Percentiles rank a stretch among this genome's conserved stretches.
Conservation (phyloP, 2,113 vertebrate genomes). For the Bos javanicus region DNA sequence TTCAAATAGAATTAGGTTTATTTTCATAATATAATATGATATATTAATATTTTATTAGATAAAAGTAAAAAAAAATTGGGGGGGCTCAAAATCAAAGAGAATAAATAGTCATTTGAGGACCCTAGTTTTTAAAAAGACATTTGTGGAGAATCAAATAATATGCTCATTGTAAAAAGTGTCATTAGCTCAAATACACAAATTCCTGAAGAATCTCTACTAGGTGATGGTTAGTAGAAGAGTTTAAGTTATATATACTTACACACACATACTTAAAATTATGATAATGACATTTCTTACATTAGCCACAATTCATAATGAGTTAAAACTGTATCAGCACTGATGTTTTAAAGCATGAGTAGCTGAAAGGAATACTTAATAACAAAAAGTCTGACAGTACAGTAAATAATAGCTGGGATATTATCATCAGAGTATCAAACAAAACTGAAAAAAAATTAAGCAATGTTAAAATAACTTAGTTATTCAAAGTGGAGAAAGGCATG, state of each 20-base stretch:
- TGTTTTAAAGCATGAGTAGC: background rate
- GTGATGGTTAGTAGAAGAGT: background rate
- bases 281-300: background rate
- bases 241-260: background rate
- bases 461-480: background rate
- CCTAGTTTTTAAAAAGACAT: conserved; percentile 3
- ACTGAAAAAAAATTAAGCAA: background rate
- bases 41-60: conserved; percentile 19
- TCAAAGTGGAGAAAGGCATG: background rate
- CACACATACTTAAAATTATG: background rate
- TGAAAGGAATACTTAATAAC: background rate
- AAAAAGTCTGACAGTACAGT: background rate
- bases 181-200: conserved; percentile 22
- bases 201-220: background rate
- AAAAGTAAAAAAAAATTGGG: background rate
- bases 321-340: background rate
- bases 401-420: background rate
- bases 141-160: conserved; percentile 1
- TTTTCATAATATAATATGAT: background rate
- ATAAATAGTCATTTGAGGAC: background rate
- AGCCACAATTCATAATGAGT: background rate
- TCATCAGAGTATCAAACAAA: background rate
- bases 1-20: conserved; percentile 20
- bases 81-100: background rate
- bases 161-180: background rate